These are phyloP conservation scores for Coryphaenoides rupestris DNA, from an alignment of 2,113 vertebrate genomes.

Conservation along the genomic window DNA sequence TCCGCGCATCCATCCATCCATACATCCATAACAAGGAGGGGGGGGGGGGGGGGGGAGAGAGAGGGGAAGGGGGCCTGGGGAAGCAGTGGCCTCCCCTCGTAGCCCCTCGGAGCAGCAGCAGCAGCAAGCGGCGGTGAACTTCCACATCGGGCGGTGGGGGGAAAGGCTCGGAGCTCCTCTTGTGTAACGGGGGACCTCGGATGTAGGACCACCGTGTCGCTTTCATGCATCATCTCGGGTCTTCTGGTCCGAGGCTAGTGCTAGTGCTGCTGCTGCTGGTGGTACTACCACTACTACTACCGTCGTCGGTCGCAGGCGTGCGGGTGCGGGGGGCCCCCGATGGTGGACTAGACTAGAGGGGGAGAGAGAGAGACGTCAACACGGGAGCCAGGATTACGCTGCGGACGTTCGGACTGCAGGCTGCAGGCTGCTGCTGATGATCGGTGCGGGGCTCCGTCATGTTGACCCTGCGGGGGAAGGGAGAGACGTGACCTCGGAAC, in stretches of 20 bases:
- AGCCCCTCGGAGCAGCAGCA: too few relatives aligned
- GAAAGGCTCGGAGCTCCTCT: too few relatives aligned
- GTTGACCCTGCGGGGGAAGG: slow-evolving; percentile 71
- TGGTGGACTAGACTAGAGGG: slow-evolving; percentile 67
- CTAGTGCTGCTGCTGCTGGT: slow-evolving; percentile 34
- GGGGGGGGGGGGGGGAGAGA: too few relatives aligned
- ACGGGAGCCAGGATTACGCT: neutral
- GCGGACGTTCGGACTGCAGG: neutral
- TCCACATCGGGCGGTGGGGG: too few relatives aligned
- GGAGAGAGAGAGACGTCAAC: slow-evolving; percentile 35
- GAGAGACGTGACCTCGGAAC: slow-evolving; percentile 50
- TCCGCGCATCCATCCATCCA: slow-evolving; percentile 49
- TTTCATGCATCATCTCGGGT: slow-evolving; percentile 63
- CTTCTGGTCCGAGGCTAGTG: slow-evolving; percentile 34
- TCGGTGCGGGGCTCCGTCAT: slow-evolving; percentile 58
- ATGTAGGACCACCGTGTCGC: slow-evolving; percentile 14
- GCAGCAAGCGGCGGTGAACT: too few relatives aligned
- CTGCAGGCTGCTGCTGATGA: slow-evolving; percentile 22
- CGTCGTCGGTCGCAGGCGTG: slow-evolving; percentile 35
- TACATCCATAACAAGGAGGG: neutral
- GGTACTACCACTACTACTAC: too few relatives aligned
- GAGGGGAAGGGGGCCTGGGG: neutral
- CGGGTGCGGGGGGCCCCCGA: slow-evolving; percentile 61
- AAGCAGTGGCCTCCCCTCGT: too few relatives aligned
- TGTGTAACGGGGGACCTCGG: too few relatives aligned